Percentiles rank a stretch among this genome's conserved stretches.
Evolutionary conservation across 2,113 vertebrate genomes (phyloP).

Genomic region (Syngnathus scovelli): DNA sequence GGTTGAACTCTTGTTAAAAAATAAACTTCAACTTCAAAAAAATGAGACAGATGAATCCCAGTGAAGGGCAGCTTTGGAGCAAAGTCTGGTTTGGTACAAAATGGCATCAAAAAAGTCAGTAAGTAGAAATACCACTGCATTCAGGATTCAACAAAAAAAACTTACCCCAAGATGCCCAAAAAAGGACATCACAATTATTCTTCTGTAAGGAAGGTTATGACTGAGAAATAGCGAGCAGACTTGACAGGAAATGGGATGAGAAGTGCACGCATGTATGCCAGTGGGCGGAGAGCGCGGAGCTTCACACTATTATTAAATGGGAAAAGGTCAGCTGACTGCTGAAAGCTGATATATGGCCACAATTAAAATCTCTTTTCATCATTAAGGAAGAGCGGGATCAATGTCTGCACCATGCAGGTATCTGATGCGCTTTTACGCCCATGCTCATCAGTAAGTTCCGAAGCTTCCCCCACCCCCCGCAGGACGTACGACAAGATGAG

Average conservation of each 20-base stretch:
- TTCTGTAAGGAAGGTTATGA: neutral
- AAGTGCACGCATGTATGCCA: slow-evolving; percentile 1
- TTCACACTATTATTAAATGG: slow-evolving; percentile 41
- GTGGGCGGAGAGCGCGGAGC: neutral
- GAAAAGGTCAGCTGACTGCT: slow-evolving; percentile 50
- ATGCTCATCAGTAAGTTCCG: slow-evolving; percentile 38
- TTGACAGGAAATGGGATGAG: slow-evolving; percentile 18
- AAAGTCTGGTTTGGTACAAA: neutral
- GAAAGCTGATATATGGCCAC: slow-evolving; percentile 51
- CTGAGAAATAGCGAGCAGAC: slow-evolving; percentile 5
- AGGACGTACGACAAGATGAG: slow-evolving; percentile 64
- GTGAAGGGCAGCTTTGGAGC: neutral
- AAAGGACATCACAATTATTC: neutral
- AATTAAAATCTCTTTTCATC: slow-evolving; percentile 64
- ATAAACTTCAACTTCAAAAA: too few relatives aligned
- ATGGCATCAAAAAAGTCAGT: neutral
- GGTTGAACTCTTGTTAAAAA: too few relatives aligned
- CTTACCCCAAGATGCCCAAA: neutral
- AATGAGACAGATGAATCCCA: slow-evolving; percentile 1
- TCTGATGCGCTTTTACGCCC: slow-evolving; percentile 27
- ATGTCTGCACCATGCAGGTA: slow-evolving; percentile 26
- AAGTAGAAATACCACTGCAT: neutral
- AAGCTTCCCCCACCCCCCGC: slow-evolving; percentile 3
- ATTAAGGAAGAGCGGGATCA: slow-evolving; percentile 37
- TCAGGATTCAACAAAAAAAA: neutral